phyloP scores from a whole-genome alignment of 2,797 vertebrate species.

The Squalus acanthias region DNA sequence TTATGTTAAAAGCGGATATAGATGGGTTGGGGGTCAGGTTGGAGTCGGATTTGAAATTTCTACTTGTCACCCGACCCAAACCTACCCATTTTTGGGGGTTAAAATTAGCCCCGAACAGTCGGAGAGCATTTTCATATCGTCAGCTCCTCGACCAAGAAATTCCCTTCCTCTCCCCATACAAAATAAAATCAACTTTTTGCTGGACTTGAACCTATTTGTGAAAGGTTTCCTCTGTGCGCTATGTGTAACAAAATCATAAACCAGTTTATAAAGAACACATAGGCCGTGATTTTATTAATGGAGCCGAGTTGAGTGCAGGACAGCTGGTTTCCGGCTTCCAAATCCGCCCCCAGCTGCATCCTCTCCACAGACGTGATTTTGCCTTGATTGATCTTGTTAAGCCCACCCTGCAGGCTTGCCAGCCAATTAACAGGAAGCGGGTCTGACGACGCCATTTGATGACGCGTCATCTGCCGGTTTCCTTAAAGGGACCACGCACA shows the following conservation, averaged over 20 bases:
- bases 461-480: no score
- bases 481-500: no score
- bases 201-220: not conserved
- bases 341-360: no score
- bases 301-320: no score
- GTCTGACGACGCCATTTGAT: no score
- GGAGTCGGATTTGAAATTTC: not conserved
- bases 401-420: no score
- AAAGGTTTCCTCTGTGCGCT: not conserved
- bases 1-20: not conserved
- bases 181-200: not conserved
- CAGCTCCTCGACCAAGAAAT: not conserved
- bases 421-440: no score
- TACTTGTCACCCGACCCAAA: not conserved
- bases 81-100: not conserved
- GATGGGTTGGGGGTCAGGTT: not conserved
- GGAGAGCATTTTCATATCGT: not conserved
- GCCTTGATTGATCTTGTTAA: no score
- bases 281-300: no score
- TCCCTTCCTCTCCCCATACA: not conserved
- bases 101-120: not conserved
- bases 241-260: not conserved
- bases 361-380: no score
- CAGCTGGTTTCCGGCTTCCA: no score
- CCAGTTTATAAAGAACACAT: not conserved